Evolutionary conservation across 2,797 vertebrate species (phyloP), one percentile per base, ranked within the genome.

Genomic region (Thalassophryne amazonica): DNA sequence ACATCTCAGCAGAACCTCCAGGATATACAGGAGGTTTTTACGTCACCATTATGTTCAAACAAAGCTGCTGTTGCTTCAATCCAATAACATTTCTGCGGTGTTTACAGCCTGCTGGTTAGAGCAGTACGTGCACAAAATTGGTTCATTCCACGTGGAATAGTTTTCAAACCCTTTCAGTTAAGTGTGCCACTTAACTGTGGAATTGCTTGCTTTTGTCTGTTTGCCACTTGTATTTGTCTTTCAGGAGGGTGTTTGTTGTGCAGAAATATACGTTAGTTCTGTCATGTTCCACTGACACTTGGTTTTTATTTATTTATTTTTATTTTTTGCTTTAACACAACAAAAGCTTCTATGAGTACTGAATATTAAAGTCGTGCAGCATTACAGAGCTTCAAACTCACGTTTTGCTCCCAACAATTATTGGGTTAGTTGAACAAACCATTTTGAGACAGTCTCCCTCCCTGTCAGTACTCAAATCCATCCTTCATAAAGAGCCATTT

Each of bases 351-450:
- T 6, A 2, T 31, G 24, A 16, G 29, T 27, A 40, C 20, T 61
- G 45, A 51, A 64, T 61, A 64, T 58, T 57, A 51, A 57, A 55
- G 20, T 45, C 2, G 3, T 18, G 19, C 32, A 31, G 24, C 23
- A 34, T 38, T 51, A 38, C 1, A 38, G n/a, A 40, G 36, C 35
- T 62, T 69, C 57, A 69, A 57, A 58, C 38, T 62, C 40, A 24
- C 28, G 37, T 53, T 54, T 60, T 48, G 39, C 46, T 46, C 35
- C 56, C n/a, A 36, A 33, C 45, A 36, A 28, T 55, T 47, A 63
- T 69, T 48, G n/a, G n/a, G n/a, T 20, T 51, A 37, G 45, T 7
- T 2, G 31, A 46, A 36, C 42, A n/a, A n/a, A 27, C 11, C 50
- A 15, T 69, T 34, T 48, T 22, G n/a, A 43, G 36, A 69, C 66